A percentile compares a stretch with the other conserved stretches of the same genome.
These are phyloP conservation scores for Drosophila parvula DNA, from an alignment of 1,140 invertebrate genomes.

Conservation along the genomic window DNA sequence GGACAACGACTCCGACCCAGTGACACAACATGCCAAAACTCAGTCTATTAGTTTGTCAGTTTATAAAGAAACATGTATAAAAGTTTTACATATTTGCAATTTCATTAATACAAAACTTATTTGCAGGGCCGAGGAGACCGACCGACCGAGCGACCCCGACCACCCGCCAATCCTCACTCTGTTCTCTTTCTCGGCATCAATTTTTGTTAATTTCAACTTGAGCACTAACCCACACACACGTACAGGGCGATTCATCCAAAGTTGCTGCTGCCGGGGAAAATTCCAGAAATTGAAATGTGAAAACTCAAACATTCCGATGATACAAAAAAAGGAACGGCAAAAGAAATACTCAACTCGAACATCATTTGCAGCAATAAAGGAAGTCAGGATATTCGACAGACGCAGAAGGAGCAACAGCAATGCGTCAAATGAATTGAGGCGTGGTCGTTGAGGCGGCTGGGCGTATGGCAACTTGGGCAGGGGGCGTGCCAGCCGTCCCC, in stretches of 20 bases:
- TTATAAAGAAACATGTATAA: conserved; percentile 81
- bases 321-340: conserved; percentile 37
- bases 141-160: background rate
- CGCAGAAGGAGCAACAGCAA: conserved; percentile 45
- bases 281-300: conserved; percentile 82
- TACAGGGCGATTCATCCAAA: conserved; percentile 41
- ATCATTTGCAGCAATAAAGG: conserved; percentile 78
- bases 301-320: conserved; percentile 79
- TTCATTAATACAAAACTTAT: conserved; percentile 82
- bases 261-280: conserved; percentile 57
- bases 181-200: conserved; percentile 10
- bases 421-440: conserved; percentile 60
- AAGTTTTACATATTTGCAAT: conserved; percentile 81
- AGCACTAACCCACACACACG: conserved; percentile 23
- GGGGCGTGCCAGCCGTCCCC: conserved; percentile 14
- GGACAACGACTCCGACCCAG: conserved; percentile 43
- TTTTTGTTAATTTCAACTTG: conserved; percentile 81
- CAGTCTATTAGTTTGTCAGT: conserved; percentile 82
- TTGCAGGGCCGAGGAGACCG: conserved; percentile 47
- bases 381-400: conserved; percentile 59
- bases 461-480: background rate
- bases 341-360: conserved; percentile 70
- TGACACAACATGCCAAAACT: conserved; percentile 76
- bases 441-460: conserved; percentile 1
- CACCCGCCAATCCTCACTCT: background rate